Evolutionary conservation across 2,113 vertebrate species (phyloP), one percentile per base, ranked within the genome.

Genomic region (Ptychochromis oligacanthus): DNA sequence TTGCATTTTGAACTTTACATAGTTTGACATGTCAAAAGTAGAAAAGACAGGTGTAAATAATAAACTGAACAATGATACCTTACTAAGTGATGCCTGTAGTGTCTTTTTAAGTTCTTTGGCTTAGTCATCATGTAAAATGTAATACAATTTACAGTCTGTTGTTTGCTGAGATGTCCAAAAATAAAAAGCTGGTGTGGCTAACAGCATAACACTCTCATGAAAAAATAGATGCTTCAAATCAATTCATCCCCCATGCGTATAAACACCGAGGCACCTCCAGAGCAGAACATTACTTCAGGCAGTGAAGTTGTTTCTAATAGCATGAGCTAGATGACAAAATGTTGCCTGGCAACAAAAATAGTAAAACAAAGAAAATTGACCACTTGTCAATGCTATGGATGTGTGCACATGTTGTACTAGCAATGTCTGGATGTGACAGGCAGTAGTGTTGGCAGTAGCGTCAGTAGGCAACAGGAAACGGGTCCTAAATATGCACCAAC

Each of bases 331-430:
- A 85, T 70, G 31, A 81, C 31, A 54, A 79, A 80, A 79, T 77
- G 83, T 88, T 89, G 83, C 89, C 60, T 84, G 79, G 87, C 81
- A 89, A 90, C 87, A 36, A 77, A 80, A 65, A 61, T 75, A 43
- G 60, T 56, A 43, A 79, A 57, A 55, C 43, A 54, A 72, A 54
- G 49, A 54, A 54, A 83, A 77, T 22, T 75, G 58, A 77, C 67
- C 70, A 18, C 58, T 36, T 34, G n/a, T 31, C 75, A 79, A 81
- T 81, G 80, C 81, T 72, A 9, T 90, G 81, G 36, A 62, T 77
- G 28, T 72, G 52, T 79, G 56, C 26, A 74, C 20, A 49, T 40
- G 55, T 34, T 81, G 70, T 56, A 60, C 82, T 43, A 49, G 54
- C 87, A 82, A 61, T 22, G 18, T 70, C 31, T 87, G 54, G 75